phyloP scores from a whole-genome alignment of 2,888 invertebrate species.

The Drosophila multiciliata region DNA sequence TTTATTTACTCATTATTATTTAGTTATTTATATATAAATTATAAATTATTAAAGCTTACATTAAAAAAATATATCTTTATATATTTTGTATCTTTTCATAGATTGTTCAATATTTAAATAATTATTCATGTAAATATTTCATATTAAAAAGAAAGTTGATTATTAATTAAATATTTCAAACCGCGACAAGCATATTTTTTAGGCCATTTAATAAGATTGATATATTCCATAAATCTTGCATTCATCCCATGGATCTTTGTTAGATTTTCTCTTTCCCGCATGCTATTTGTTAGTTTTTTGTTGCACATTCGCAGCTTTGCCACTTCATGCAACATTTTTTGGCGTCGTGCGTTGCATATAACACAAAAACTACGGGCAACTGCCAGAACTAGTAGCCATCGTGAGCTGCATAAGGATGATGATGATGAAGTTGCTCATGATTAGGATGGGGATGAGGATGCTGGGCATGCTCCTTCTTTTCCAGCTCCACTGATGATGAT shows the following conservation, averaged over 20 bases:
- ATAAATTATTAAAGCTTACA: too few relatives aligned
- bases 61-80: background rate
- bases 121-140: background rate
- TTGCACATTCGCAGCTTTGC: constrained; percentile 37
- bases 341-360: constrained; percentile 74
- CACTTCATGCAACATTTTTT: constrained; percentile 25
- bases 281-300: constrained; percentile 62
- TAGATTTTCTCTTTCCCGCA: constrained; percentile 24
- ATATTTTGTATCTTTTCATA: background rate
- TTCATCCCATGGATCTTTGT: constrained; percentile 32
- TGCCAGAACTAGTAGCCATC: constrained; percentile 19
- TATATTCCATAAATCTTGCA: constrained; percentile 2
- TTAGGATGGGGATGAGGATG: constrained; percentile 5
- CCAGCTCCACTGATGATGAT: constrained; percentile 27
- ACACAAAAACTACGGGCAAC: constrained; percentile 54
- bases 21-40: background rate
- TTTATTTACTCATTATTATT: background rate
- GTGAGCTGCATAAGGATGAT: constrained; percentile 8
- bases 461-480: constrained; percentile 1
- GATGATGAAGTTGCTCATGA: constrained; percentile 37
- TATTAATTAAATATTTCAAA: background rate
- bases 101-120: background rate
- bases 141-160: too few relatives aligned
- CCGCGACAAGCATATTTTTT: background rate
- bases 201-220: background rate